Percentiles rank a stretch among this genome's conserved stretches.
phyloP scores from a whole-genome alignment of 53 echinoderm and acorn worm species.

The Holothuria scabra region DNA sequence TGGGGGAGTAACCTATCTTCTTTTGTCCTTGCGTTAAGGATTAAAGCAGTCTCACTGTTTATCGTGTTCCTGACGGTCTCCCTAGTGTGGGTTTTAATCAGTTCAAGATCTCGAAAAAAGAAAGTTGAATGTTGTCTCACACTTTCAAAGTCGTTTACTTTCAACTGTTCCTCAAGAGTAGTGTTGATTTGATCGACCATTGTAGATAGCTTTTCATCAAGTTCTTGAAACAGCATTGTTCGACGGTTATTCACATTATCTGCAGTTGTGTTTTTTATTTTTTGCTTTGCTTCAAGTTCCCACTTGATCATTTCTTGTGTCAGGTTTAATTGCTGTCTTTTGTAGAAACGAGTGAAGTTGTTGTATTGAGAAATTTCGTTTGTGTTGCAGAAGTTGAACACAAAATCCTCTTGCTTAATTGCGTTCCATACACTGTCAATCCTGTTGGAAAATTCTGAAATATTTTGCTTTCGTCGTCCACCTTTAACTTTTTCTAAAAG shows the following conservation, averaged over 20 bases:
- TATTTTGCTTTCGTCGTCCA: neutral
- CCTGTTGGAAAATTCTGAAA: conserved; percentile 14
- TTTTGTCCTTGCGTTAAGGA: neutral
- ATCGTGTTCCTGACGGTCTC: conserved; percentile 11
- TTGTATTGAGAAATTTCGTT: conserved; percentile 1
- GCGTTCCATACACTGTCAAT: conserved; percentile 38
- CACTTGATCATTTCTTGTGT: conserved; percentile 28
- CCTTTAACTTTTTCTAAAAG: conserved; percentile 2
- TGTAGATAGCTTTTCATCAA: neutral
- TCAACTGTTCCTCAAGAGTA: neutral
- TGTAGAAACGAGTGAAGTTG: neutral
- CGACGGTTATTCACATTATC: neutral
- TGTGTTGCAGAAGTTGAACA: conserved; percentile 34
- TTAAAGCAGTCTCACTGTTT: neutral
- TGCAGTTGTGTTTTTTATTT: conserved; percentile 12
- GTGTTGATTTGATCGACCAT: neutral
- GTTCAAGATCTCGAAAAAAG: conserved; percentile 13
- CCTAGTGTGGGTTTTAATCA: neutral
- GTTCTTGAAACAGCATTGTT: neutral
- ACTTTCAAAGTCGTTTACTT: neutral
- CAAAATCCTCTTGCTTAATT: conserved; percentile 39
- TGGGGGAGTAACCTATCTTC: conserved; percentile 2
- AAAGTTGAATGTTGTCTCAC: conserved; percentile 30
- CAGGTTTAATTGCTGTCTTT: neutral
- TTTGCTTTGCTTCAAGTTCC: conserved; percentile 22